Evolutionary conservation across 2,888 invertebrate genomes (phyloP).

Genomic region (Automeris io): DNA sequence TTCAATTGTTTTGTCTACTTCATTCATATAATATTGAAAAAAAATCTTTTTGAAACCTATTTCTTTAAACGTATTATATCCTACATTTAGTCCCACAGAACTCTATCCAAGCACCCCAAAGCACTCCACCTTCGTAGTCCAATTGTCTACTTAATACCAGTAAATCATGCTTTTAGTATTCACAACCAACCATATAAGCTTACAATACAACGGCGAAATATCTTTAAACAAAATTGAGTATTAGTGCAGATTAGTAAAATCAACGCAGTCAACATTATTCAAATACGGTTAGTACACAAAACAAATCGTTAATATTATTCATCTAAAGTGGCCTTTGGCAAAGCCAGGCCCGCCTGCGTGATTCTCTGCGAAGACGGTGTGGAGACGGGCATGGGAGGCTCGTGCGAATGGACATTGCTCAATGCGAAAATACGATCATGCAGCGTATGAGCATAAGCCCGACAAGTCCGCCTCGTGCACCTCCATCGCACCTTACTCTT

Average conservation of each 20-base stretch:
- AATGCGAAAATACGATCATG: constrained; percentile 71
- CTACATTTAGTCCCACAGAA: too few species aligned
- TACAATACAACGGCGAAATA: too few species aligned
- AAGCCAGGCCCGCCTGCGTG: constrained; percentile 32
- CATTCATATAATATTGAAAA: too few species aligned
- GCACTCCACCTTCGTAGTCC: too few species aligned
- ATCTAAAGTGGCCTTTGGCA: constrained; percentile 51
- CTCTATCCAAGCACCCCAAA: too few species aligned
- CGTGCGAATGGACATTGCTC: constrained; percentile 68
- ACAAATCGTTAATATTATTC: constrained; percentile 28
- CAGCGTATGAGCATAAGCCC: constrained; percentile 70
- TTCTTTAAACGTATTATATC: too few species aligned
- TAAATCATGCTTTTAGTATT: constrained; percentile 1
- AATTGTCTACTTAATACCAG: background rate
- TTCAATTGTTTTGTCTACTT: too few species aligned
- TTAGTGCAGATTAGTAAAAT: background rate
- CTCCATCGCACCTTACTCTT: constrained; percentile 74
- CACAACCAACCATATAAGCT: too few species aligned
- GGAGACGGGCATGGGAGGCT: constrained; percentile 46
- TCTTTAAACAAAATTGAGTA: background rate
- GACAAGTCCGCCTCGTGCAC: constrained; percentile 69
- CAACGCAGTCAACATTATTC: background rate
- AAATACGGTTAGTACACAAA: background rate
- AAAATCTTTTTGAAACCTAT: too few species aligned
- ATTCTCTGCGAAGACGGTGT: constrained; percentile 26